Evolutionary conservation across 2,797 vertebrate species (phyloP).

Genomic region (Gallinago stenura): DNA sequence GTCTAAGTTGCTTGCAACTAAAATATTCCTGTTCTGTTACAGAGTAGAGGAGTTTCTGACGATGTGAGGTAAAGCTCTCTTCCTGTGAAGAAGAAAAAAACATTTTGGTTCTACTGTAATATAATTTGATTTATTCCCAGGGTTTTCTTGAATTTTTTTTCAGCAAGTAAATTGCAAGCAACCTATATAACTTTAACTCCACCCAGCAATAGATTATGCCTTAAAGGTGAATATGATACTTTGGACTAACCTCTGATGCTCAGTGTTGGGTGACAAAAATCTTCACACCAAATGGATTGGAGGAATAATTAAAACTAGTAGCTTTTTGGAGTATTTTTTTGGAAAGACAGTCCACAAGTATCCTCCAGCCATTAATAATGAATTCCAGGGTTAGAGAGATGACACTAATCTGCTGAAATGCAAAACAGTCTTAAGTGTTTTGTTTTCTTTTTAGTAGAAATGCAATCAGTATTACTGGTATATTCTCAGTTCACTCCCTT

Average conservation of each 20-base stretch:
- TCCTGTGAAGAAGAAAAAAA: background rate
- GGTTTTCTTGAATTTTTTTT: background rate
- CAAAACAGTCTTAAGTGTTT: background rate
- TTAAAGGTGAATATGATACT: background rate
- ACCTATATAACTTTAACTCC: background rate
- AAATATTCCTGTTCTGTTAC: background rate
- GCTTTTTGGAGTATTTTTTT: background rate
- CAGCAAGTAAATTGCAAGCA: background rate
- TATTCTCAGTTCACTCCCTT: background rate
- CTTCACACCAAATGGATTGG: background rate
- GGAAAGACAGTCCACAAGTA: background rate
- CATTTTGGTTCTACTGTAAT: background rate
- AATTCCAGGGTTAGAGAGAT: background rate
- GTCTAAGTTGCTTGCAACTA: background rate
- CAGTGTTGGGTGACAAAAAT: background rate
- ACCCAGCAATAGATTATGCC: background rate
- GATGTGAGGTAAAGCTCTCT: background rate
- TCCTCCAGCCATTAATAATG: background rate
- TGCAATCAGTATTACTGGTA: background rate
- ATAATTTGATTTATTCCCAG: background rate
- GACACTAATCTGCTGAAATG: background rate
- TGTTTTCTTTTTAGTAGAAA: background rate
- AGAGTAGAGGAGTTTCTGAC: background rate
- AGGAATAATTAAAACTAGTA: background rate
- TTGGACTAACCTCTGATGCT: background rate